Evolutionary conservation across 2,888 invertebrate genomes (phyloP).

Genomic region (Petrophora chlorosata): DNA sequence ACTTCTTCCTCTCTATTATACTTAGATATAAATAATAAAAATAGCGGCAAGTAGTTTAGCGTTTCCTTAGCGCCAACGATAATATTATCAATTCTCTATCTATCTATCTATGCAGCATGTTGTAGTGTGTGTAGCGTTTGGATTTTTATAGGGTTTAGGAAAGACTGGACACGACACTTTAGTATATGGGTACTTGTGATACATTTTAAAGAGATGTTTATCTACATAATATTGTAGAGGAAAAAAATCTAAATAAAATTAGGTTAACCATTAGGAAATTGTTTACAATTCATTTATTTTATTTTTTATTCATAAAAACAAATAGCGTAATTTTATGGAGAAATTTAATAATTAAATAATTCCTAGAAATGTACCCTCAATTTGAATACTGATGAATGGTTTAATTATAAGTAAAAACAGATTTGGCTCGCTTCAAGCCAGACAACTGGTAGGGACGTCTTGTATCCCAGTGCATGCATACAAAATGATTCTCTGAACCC

Average conservation of each 20-base stretch:
- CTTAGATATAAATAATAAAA: conserved; percentile 44
- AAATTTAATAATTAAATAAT: too few species aligned
- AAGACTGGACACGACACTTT: conserved; percentile 57
- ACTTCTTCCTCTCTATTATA: conserved; percentile 51
- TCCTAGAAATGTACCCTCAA: too few species aligned
- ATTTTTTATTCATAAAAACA: too few species aligned
- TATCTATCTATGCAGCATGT: conserved; percentile 61
- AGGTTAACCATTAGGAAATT: too few species aligned
- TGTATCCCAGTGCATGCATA: conserved; percentile 54
- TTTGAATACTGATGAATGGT: too few species aligned
- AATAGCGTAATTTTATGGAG: too few species aligned
- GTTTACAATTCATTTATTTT: too few species aligned
- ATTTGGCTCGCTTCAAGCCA: neutral
- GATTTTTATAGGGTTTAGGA: conserved; percentile 66
- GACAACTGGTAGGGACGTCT: conserved; percentile 29
- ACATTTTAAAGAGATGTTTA: neutral
- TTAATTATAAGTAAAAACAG: too few species aligned
- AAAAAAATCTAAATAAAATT: too few species aligned
- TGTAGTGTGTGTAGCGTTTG: conserved; percentile 64
- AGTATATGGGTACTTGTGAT: neutral
- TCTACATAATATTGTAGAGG: neutral
- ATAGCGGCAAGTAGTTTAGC: conserved; percentile 55
- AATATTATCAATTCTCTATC: conserved; percentile 42
- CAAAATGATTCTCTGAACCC: conserved; percentile 45
- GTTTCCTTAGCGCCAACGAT: conserved; percentile 51